Percentiles rank a stretch among this genome's conserved stretches.
Evolutionary conservation across 2,888 invertebrate species (phyloP).

Genomic region (Apantesis nais): DNA sequence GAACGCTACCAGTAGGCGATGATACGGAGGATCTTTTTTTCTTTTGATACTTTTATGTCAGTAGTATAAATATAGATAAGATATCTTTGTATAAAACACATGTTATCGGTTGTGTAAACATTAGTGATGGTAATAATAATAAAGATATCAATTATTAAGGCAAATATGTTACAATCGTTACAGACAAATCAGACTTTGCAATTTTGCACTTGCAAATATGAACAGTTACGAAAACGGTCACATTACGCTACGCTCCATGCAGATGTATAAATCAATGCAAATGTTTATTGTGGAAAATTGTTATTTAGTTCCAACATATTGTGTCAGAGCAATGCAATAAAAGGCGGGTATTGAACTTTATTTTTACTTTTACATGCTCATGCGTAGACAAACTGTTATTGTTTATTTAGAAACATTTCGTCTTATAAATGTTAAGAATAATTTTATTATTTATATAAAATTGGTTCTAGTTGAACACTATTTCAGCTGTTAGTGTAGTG

Average conservation of each 20-base stretch:
- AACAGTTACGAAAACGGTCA: not conserved
- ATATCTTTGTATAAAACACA: too few relatives aligned
- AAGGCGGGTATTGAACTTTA: not conserved
- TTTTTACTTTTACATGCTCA: not conserved
- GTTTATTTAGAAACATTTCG: not conserved
- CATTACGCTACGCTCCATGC: not conserved
- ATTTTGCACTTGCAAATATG: slow-evolving; percentile 1
- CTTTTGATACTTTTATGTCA: too few relatives aligned
- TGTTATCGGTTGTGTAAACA: not conserved
- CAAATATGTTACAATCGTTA: not conserved
- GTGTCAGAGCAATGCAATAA: not conserved
- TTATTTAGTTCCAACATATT: slow-evolving; percentile 5
- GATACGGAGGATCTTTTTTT: too few relatives aligned
- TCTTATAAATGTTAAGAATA: not conserved
- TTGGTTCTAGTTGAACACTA: not conserved
- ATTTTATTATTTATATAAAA: too few relatives aligned
- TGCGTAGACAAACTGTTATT: not conserved
- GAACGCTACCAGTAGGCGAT: too few relatives aligned
- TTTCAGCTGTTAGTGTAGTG: not conserved
- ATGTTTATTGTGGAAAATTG: slow-evolving; percentile 1
- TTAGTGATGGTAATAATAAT: slow-evolving; percentile 2
- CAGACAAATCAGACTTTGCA: slow-evolving; percentile 2
- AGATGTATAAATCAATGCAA: slow-evolving; percentile 8
- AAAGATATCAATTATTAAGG: not conserved
- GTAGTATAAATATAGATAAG: too few relatives aligned